Base-by-base conservation (phyloP, 2,888 invertebrate species). In the Coleophora flavipennella region DNA sequence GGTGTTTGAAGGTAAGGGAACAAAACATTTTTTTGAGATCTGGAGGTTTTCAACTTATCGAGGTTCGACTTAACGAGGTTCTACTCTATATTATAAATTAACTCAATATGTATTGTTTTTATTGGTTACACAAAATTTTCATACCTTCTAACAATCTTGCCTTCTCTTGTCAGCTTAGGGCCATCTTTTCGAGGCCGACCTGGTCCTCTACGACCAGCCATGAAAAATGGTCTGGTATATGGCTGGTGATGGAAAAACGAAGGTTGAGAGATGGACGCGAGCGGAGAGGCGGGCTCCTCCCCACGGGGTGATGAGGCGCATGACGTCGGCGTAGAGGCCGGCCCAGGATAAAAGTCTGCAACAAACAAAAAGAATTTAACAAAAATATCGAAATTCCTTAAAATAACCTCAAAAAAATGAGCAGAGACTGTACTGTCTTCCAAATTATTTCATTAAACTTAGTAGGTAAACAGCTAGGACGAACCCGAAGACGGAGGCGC, bases 141-240 rank as follows among this genome's bases (percentile, higher is more conserved):
- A 54, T 64, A 83, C 85, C 84, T 75, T 57, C 83, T 67, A 31
- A 84, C 85, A 58, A 85, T 83, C 55, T 85, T 85, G 31, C 85
- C 85, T 50, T 85, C 85, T 39, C 77, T 59, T 12, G 83, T 70
- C 39, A 83, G 53, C 49, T 85, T 83, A 54, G 87, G 86, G 43
- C 90, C 90, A 70, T 93, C 93, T 60, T 93, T 92, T 46, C 93
- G 86, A 9, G 94, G 93, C 56, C 94, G 85, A 10, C 94, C 93
- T 12, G 93, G 91, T 36, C 93, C 93, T 48, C 93, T 86, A 49
- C 90, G 87, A 38, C 90, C 88, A 40, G 87, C 75, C 8, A 79
- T 76, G 46, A 85, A 84, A 55, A 83, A 85, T 33, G 85, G 83
- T 25, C 85, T 57, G 9, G 78, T 65, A 45, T 81, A 84, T 2